Evolutionary conservation across 2,888 invertebrate genomes (phyloP).

Genomic region (Cephus sareptanus): DNA sequence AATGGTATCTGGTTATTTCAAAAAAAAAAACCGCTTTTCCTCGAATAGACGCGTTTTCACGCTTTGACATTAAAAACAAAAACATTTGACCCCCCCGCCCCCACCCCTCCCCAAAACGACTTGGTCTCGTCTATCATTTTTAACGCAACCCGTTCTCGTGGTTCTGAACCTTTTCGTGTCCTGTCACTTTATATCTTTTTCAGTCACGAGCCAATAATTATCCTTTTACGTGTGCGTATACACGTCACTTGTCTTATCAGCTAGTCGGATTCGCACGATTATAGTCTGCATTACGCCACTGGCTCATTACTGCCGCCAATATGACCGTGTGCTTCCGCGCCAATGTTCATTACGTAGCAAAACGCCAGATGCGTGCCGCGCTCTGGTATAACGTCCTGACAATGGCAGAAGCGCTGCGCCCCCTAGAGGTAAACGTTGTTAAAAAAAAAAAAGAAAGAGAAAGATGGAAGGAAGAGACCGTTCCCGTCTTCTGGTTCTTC

Average conservation of each 20-base stretch:
- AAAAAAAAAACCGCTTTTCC: neutral
- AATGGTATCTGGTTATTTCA: neutral
- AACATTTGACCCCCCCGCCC: neutral
- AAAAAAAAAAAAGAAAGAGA: too few relatives aligned
- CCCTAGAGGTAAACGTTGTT: neutral
- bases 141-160: neutral
- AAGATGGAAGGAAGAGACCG: neutral
- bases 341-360: conserved; percentile 14
- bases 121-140: neutral
- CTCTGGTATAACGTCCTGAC: conserved; percentile 5
- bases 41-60: neutral
- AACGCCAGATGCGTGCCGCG: conserved; percentile 15
- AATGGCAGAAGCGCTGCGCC: neutral
- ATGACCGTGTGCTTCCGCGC: conserved; percentile 2
- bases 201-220: neutral
- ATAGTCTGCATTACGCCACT: neutral
- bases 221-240: neutral
- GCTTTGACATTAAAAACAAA: neutral
- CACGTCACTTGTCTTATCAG: neutral
- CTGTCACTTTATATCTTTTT: neutral
- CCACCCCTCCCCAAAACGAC: neutral
- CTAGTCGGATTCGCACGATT: neutral
- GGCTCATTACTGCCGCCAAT: conserved; percentile 11
- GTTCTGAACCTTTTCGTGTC: neutral
- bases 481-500: neutral